A percentile compares a stretch with the other conserved stretches of the same genome.
Conservation (phyloP, 1,140 invertebrate genomes). For the Drosophila ambigua region DNA sequence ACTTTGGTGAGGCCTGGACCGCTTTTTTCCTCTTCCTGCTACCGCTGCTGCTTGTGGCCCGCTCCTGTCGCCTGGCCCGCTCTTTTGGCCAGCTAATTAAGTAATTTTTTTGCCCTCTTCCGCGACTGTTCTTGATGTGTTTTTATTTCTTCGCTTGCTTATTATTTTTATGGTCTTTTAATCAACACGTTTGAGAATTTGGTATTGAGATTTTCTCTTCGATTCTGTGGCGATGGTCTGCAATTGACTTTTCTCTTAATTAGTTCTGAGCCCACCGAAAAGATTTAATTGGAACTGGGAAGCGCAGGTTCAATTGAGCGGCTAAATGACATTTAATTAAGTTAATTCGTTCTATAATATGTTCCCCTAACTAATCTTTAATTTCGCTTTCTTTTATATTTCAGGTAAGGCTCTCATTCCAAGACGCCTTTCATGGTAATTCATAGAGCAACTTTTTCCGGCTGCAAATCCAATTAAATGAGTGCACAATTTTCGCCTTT, state of each 20-base stretch:
- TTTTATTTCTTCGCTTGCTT: slow-evolving; percentile 30
- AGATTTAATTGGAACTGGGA: slow-evolving; percentile 53
- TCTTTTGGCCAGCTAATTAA: slow-evolving; percentile 64
- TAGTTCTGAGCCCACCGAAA: slow-evolving; percentile 45
- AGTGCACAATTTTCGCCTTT: slow-evolving; percentile 42
- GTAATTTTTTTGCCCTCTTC: slow-evolving; percentile 68
- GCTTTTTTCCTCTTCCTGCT: slow-evolving; percentile 30
- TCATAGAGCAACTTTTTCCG: slow-evolving; percentile 27
- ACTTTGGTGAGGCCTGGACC: slow-evolving; percentile 42
- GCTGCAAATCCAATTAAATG: slow-evolving; percentile 59
- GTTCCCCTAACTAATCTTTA: slow-evolving; percentile 5
- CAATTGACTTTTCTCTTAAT: slow-evolving; percentile 69
- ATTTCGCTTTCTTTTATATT: slow-evolving; percentile 28
- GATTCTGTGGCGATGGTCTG: slow-evolving; percentile 32
- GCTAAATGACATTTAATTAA: slow-evolving; percentile 24
- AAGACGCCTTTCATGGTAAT: slow-evolving; percentile 8
- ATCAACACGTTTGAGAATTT: slow-evolving; percentile 59
- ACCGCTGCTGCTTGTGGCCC: background rate
- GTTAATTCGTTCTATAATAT: background rate
- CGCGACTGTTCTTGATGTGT: slow-evolving; percentile 49
- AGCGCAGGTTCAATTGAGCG: slow-evolving; percentile 51
- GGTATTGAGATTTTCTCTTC: slow-evolving; percentile 39
- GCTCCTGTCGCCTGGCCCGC: no score
- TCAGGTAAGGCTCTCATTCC: slow-evolving; percentile 48
- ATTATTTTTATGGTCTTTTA: slow-evolving; percentile 66